These are phyloP conservation scores for Synodontis membranacea DNA, from an alignment of 2,113 vertebrate genomes.

Conservation along the genomic window DNA sequence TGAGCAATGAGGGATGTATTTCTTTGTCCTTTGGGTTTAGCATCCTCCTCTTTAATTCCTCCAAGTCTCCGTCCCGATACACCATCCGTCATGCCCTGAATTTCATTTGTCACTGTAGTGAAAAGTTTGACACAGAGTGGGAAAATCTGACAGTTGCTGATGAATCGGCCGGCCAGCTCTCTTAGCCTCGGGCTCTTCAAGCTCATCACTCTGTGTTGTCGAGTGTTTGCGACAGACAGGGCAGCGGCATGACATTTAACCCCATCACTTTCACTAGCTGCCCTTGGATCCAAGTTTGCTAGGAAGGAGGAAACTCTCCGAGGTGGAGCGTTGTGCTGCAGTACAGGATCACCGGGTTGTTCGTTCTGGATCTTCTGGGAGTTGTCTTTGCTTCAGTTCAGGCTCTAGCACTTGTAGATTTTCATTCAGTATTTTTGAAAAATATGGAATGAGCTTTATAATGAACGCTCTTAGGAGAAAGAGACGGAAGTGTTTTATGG, in stretches of 20 bases:
- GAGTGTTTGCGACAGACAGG: slow-evolving; percentile 14
- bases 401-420: background rate
- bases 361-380: background rate
- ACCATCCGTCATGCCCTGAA: slow-evolving; percentile 45
- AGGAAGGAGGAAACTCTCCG: background rate
- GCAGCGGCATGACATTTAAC: slow-evolving; percentile 31
- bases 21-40: background rate
- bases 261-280: background rate
- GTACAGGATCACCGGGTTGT: background rate
- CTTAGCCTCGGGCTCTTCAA: slow-evolving; percentile 4
- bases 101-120: slow-evolving; percentile 42
- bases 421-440: background rate
- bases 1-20: slow-evolving; percentile 4
- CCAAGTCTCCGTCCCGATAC: slow-evolving; percentile 2
- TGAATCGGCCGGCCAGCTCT: slow-evolving; percentile 30
- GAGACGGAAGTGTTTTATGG: background rate
- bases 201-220: slow-evolving; percentile 36
- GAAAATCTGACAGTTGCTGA: slow-evolving; percentile 47
- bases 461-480: background rate
- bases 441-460: background rate
- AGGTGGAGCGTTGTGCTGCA: background rate
- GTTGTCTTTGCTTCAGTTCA: background rate
- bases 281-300: background rate
- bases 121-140: slow-evolving; percentile 40
- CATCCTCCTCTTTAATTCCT: slow-evolving; percentile 24